Conservation (phyloP, 2,888 invertebrate genomes). For the Neoscelio sp. region DNA sequence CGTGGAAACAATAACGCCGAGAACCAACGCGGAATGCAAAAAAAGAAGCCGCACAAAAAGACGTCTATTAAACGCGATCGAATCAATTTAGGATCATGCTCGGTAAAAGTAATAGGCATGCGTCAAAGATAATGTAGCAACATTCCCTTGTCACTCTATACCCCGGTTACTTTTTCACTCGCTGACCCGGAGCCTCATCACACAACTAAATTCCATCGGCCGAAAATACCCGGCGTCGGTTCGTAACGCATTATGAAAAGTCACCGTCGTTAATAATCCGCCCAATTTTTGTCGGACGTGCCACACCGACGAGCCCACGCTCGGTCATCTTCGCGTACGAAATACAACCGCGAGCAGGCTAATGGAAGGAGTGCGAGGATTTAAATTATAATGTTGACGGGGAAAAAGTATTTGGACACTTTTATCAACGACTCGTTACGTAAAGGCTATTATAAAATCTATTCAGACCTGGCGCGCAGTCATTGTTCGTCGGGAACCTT, state of each 20-base stretch:
- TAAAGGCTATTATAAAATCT: conserved; percentile 59
- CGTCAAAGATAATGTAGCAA: conserved; percentile 57
- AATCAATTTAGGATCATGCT: conserved; percentile 54
- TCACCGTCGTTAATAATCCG: conserved; percentile 29
- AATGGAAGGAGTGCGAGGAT: conserved; percentile 8
- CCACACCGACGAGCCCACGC: conserved; percentile 34
- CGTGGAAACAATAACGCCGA: conserved; percentile 43
- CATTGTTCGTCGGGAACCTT: conserved; percentile 54
- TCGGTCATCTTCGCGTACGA: conserved; percentile 28
- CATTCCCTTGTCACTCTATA: conserved; percentile 55
- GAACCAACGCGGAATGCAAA: conserved; percentile 22
- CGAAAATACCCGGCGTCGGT: conserved; percentile 31
- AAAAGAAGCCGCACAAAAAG: conserved; percentile 47
- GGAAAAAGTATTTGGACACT: conserved; percentile 33
- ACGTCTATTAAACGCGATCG: conserved; percentile 41
- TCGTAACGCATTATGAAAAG: conserved; percentile 20
- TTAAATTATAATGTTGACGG: conserved; percentile 52
- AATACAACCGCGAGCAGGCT: conserved; percentile 23
- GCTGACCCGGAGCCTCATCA: conserved; percentile 62
- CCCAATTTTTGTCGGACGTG: conserved; percentile 45
- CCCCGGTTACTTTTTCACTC: conserved; percentile 49
- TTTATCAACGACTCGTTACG: conserved; percentile 50
- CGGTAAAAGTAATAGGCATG: conserved; percentile 51
- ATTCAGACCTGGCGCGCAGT: conserved; percentile 32
- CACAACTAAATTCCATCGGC: conserved; percentile 41